Base-by-base conservation (phyloP, 1,140 invertebrate species). In the roundworm (Caenorhabditis elegans) region DNA sequence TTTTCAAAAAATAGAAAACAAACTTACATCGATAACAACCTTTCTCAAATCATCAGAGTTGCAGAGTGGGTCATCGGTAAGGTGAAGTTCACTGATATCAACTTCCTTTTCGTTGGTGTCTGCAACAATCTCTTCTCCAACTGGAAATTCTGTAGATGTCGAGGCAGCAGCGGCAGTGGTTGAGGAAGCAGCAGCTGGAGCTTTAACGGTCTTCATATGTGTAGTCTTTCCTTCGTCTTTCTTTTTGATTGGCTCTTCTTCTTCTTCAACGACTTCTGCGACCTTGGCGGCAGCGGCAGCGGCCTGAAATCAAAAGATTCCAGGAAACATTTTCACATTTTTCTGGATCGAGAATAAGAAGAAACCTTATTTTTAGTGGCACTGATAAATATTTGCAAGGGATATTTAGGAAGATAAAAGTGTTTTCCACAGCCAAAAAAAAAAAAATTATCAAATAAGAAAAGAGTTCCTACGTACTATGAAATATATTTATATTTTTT, bases 51-150 rank as follows among this genome's bases (percentile, higher is more conserved):
- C 83, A 22, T 84, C 83, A 53, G 81, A 83, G 49, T 84, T 84
- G 77, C 83, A 84, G 34, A 84, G 83, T 34, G 81, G 76, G 43
- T 84, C 83, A 46, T 84, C 81, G 55, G 83, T 84, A 19, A 84
- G 49, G 19, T 84, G 82, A 11, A 84, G 78, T 15, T 78, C 34
- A 26, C 76, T 65, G 78, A 84, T 76, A 77, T 83, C 82, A 22
- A 83, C 48, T 19, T 65, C 55, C 53, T 75, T 60, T 24, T 83
- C 82, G n/a, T 83, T 70, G 34, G 31, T 70, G 60, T 70, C 60
- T 39, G 60, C 55, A 75, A 70, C 55, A 15, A 80, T 75, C 10
- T 60, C 53, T 24, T 80, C 79, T 36, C 55, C 55, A 17, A 75
- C 34, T 43, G 55, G 55, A 39, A 70, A 70, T 22, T 47, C 48